Conservation (phyloP, 2,888 invertebrate species). For the Euspilapteryx auroguttella region DNA sequence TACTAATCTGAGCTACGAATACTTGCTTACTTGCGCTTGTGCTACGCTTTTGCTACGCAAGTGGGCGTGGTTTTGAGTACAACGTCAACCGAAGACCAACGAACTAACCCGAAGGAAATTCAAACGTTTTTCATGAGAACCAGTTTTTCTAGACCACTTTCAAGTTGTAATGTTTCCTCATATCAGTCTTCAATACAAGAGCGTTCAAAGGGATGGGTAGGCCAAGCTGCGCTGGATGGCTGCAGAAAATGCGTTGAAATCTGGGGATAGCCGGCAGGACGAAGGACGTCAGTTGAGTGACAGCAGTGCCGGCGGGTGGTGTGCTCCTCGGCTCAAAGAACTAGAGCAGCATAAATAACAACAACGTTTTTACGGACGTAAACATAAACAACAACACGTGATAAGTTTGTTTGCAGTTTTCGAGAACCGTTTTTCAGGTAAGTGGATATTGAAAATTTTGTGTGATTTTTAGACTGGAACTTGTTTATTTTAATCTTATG, state of each 20-base stretch:
- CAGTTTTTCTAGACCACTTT: constrained; percentile 16
- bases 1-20: too few relatives aligned
- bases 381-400: constrained; percentile 28
- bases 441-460: constrained; percentile 3
- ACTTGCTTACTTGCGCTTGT: too few relatives aligned
- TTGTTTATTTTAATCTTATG: background rate
- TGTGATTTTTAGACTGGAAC: background rate
- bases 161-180: too few relatives aligned
- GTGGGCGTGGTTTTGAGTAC: constrained; percentile 31
- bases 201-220: constrained; percentile 12
- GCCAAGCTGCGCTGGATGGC: constrained; percentile 16
- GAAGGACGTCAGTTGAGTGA: constrained; percentile 35
- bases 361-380: constrained; percentile 52
- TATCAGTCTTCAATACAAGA: too few relatives aligned
- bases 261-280: constrained; percentile 35
- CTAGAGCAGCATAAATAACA: constrained; percentile 43
- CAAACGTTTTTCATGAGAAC: constrained; percentile 11
- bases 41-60: constrained; percentile 11
- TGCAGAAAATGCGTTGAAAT: constrained; percentile 28
- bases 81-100: constrained; percentile 27
- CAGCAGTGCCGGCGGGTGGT: constrained; percentile 23
- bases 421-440: constrained; percentile 1
- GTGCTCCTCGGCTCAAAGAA: constrained; percentile 14
- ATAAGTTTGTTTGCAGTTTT: constrained; percentile 6
- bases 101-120: constrained; percentile 21